phyloP scores from a whole-genome alignment of 2,113 vertebrate genomes.

The Ahaetulla prasina region DNA sequence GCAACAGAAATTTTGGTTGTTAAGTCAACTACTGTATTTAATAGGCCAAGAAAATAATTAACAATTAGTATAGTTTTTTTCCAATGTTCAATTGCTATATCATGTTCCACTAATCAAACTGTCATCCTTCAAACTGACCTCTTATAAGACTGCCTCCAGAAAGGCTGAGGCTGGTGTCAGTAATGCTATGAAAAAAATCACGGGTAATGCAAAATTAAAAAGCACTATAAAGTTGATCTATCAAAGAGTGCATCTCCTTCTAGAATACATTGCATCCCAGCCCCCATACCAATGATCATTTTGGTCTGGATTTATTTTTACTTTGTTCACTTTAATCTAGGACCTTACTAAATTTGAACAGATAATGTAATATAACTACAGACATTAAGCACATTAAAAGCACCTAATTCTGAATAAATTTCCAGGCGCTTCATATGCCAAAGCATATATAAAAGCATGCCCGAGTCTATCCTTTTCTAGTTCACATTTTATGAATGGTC shows the following conservation, averaged over 20 bases:
- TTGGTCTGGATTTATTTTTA: neutral
- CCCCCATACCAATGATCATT: neutral
- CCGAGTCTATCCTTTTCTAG: neutral
- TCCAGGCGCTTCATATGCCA: neutral
- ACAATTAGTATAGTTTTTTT: neutral
- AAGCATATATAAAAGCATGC: neutral
- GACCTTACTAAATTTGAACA: neutral
- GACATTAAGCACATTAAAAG: neutral
- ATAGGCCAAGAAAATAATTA: neutral
- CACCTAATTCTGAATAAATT: neutral
- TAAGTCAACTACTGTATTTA: neutral
- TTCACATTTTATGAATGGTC: neutral
- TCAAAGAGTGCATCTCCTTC: neutral
- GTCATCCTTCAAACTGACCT: neutral
- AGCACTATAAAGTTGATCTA: neutral
- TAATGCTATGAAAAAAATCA: neutral
- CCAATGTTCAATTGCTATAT: neutral
- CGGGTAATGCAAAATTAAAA: neutral
- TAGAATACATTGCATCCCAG: neutral
- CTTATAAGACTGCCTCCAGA: neutral
- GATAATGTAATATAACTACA: neutral
- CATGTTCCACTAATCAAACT: neutral
- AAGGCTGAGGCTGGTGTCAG: neutral
- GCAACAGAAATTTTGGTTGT: neutral
- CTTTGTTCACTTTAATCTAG: neutral